A percentile compares a stretch with the other conserved stretches of the same genome.
Conservation (phyloP, 2,888 invertebrate genomes). For the Melinopterus prodromus region DNA sequence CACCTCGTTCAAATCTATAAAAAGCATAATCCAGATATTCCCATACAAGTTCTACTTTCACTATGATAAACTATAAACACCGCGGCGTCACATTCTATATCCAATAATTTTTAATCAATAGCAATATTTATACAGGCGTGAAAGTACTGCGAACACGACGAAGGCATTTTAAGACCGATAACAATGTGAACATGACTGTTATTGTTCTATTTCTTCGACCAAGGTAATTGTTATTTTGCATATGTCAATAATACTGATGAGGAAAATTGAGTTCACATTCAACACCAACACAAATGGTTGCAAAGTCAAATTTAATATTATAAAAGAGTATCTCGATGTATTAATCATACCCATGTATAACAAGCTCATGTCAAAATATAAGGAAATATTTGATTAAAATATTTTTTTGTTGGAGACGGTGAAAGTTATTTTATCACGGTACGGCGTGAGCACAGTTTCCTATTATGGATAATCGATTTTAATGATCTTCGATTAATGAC, state of each 20-base stretch:
- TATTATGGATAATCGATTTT: neutral
- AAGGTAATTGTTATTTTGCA: neutral
- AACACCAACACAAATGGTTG: neutral
- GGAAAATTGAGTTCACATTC: neutral
- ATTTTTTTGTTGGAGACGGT: neutral
- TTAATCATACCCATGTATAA: neutral
- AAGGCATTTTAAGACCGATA: neutral
- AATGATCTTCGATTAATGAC: neutral
- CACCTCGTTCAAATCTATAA: too few relatives aligned
- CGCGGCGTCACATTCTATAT: too few relatives aligned
- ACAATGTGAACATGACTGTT: neutral
- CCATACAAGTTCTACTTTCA: too few relatives aligned
- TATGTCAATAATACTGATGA: neutral
- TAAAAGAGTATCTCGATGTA: neutral
- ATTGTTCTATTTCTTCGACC: neutral
- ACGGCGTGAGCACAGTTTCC: neutral
- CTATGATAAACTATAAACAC: too few relatives aligned
- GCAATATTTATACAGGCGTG: neutral
- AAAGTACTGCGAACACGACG: neutral
- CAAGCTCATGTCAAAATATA: neutral
- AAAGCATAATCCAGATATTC: too few relatives aligned
- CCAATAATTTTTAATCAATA: neutral
- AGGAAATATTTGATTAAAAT: neutral
- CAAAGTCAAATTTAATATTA: neutral
- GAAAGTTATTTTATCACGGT: neutral